phyloP scores from a whole-genome alignment of 1,140 invertebrate genomes.

The Brachionus manjavacas region DNA sequence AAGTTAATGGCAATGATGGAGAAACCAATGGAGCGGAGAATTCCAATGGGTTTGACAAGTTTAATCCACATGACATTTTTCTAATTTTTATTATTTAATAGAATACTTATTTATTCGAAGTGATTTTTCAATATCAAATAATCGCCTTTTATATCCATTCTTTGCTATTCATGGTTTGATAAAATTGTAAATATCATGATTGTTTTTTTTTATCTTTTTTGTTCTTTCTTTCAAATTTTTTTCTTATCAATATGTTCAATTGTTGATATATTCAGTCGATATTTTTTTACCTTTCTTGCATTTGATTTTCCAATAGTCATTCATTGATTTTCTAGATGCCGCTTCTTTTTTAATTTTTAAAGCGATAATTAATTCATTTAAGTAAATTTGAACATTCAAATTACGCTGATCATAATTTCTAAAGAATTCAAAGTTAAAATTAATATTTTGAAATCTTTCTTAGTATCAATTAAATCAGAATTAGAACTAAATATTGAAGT shows the following conservation, averaged over 20 bases:
- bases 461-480: too few relatives aligned
- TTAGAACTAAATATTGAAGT: too few relatives aligned
- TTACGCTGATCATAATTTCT: too few relatives aligned
- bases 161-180: not conserved
- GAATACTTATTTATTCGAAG: not conserved
- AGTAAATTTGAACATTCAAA: too few relatives aligned
- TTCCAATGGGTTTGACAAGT: not conserved
- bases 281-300: not conserved
- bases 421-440: too few relatives aligned
- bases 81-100: not conserved
- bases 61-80: not conserved
- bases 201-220: not conserved
- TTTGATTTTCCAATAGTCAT: too few relatives aligned
- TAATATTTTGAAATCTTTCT: too few relatives aligned
- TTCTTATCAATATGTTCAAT: not conserved
- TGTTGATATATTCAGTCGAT: not conserved
- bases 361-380: too few relatives aligned
- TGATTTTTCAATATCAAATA: not conserved
- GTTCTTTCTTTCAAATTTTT: not conserved
- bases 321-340: too few relatives aligned
- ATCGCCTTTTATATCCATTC: not conserved
- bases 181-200: not conserved
- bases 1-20: not conserved
- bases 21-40: not conserved
- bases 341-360: too few relatives aligned